Base-by-base conservation (phyloP, 64 coral and sea anemone species). In the Platygyra sinensis region DNA sequence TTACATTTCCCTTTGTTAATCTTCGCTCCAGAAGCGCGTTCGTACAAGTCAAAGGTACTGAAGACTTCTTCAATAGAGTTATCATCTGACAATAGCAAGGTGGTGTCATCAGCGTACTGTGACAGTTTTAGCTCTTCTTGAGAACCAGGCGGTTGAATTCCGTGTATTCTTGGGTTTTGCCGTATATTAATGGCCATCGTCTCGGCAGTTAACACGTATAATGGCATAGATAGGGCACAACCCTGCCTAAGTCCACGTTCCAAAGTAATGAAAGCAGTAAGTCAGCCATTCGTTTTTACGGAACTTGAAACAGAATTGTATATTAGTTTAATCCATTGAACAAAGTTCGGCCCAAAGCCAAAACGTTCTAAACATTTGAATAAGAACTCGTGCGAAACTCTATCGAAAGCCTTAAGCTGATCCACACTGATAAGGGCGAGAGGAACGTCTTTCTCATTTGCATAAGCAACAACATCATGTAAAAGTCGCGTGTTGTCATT, bases 51-150 rank as follows among this genome's bases (percentile, higher is more conserved):
- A 0, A 89, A 30, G 33, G 46, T 60, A 0, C 0, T 62, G 55
- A 89, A 79, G 4, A 54, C 30, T 12, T 59, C 27, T 0, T 5
- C 20, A 13, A 89, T 89, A 0, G 87, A 89, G 0, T 0, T 12
- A 50, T 61, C 74, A 30, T 89, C 55, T 0, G 12, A 36, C 0
- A 89, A n/a, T 1, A 89, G 74, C 3, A 78, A n/a, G 13, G 74
- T 78, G 1, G 87, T 89, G 51, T 89, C 74, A 49, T 89, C 87
- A 3, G 87, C 72, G 50, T 88, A 88, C 28, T 88, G 86, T 10
- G 86, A 75, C 10, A 88, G 86, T 74, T 88, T 88, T 2, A 76
- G 46, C 52, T 88, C 36, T 1, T 74, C 52, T 38, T n/a, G 25
- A 4, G 83, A 59, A 19, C 62, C 30, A 0, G 72, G 86, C 12